These are phyloP conservation scores for Tiphia femorata DNA, from an alignment of 2,888 invertebrate species.

Conservation along the genomic window DNA sequence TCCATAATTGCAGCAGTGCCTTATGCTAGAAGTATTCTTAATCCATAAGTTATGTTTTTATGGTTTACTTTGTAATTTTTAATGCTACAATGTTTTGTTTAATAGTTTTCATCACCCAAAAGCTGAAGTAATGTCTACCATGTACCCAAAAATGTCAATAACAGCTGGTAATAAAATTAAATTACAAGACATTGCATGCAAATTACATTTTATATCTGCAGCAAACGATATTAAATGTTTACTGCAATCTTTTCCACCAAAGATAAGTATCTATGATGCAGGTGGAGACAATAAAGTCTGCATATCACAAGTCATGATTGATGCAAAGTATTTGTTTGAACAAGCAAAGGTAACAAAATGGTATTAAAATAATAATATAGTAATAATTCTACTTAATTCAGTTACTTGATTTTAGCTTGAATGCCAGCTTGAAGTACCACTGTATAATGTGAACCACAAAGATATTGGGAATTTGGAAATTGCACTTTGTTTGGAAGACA, in stretches of 20 bases:
- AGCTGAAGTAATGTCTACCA: constrained; percentile 54
- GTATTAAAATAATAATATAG: background rate
- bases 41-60: too few relatives aligned
- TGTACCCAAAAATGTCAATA: constrained; percentile 46
- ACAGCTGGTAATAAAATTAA: constrained; percentile 46
- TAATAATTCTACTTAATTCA: background rate
- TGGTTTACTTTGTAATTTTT: too few relatives aligned
- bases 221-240: constrained; percentile 58
- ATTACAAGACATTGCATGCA: constrained; percentile 59
- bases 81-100: background rate
- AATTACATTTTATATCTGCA: constrained; percentile 62
- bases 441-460: constrained; percentile 48
- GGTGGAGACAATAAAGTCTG: constrained; percentile 39
- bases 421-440: constrained; percentile 50
- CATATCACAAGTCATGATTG: constrained; percentile 52
- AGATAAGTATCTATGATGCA: constrained; percentile 57
- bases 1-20: too few relatives aligned
- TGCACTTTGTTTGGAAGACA: constrained; percentile 56
- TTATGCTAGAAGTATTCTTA: too few relatives aligned
- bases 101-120: constrained; percentile 65
- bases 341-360: constrained; percentile 48
- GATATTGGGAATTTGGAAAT: constrained; percentile 55
- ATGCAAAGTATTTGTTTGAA: constrained; percentile 53
- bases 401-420: constrained; percentile 43
- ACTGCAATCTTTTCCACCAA: constrained; percentile 59